Evolutionary conservation across 2,797 vertebrate genomes (phyloP).

Genomic region (Adelosebastes latens): DNA sequence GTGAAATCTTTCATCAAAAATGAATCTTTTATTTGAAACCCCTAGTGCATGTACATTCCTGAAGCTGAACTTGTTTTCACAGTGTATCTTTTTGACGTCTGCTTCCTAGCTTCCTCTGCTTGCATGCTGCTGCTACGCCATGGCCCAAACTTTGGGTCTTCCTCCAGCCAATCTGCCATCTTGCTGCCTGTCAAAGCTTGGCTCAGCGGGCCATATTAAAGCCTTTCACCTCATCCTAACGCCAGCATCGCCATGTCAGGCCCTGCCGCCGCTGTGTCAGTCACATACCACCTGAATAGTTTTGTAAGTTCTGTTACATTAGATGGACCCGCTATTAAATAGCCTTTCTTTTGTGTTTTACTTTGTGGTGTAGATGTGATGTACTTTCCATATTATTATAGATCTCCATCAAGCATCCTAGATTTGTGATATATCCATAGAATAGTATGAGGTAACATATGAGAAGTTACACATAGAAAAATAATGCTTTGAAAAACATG

Average conservation of each 20-base stretch:
- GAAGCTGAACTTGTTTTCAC: slow-evolving; percentile 48
- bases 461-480: not conserved
- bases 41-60: slow-evolving; percentile 10
- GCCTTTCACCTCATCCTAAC: slow-evolving; percentile 60
- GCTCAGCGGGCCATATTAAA: slow-evolving; percentile 61
- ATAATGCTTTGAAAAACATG: not conserved
- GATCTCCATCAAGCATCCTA: not conserved
- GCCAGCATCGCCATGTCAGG: slow-evolving; percentile 50
- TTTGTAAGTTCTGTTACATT: slow-evolving; percentile 67
- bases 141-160: slow-evolving; percentile 50
- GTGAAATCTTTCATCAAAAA: not conserved
- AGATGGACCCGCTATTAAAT: not conserved
- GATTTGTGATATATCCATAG: not conserved
- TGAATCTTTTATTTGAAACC: not conserved
- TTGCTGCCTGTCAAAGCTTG: slow-evolving; percentile 58
- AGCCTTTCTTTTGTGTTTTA: not conserved
- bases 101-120: slow-evolving; percentile 60
- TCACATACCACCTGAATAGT: slow-evolving; percentile 47
- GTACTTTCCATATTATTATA: not conserved
- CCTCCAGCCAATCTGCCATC: slow-evolving; percentile 59
- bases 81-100: slow-evolving; percentile 40
- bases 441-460: not conserved
- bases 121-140: slow-evolving; percentile 69
- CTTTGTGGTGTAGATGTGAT: slow-evolving; percentile 2
- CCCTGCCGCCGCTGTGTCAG: slow-evolving; percentile 41